Base-by-base conservation (phyloP, 2,888 invertebrate species). In the Lathronympha strigana region DNA sequence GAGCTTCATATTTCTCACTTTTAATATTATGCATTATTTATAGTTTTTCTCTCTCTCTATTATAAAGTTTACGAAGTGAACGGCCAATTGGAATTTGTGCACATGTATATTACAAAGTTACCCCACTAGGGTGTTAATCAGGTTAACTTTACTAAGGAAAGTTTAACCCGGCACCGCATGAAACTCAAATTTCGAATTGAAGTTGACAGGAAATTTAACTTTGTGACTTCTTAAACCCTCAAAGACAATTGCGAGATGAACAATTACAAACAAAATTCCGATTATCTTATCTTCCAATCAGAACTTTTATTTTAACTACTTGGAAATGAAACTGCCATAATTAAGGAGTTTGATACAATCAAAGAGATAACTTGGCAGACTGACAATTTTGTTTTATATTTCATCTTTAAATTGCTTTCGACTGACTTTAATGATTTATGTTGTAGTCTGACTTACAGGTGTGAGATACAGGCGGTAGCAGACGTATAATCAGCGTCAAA, bases 181-280 rank as follows among this genome's bases (percentile, higher is more conserved):
- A 43, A 55, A 55, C 8, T 28, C 28, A 28, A 55, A 55, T 3
- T 28, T 43, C n/a, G 31, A 3, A 19, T 43, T 28, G 4, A 28
- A 55, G 43, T 43, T 28, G 43, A 43, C 19, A 43, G 25, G 23
- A 55, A 55, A 55, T 55, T 43, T 43, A 43, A 55, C 43, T 43
- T 55, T 55, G 3, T 31, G 28, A 55, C 40, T 28, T 43, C 17
- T 13, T 15, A 8, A 55, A 25, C 17, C 43, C 28, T 40, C 17
- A 33, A 33, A 28, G 25, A 55, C 25, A 54, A 54, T 55, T 28
- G 11, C 2, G 17, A 55, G 43, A 40, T 8, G 13, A 55, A 28
- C n/a, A 28, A 40, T 40, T 33, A 53, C 53, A 36, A 55, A 31
- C 55, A 17, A 17, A 28, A 17, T 31, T 55, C 1, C 13, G 28